Conservation (phyloP, 2,888 invertebrate genomes). For the Andrena praecox region DNA sequence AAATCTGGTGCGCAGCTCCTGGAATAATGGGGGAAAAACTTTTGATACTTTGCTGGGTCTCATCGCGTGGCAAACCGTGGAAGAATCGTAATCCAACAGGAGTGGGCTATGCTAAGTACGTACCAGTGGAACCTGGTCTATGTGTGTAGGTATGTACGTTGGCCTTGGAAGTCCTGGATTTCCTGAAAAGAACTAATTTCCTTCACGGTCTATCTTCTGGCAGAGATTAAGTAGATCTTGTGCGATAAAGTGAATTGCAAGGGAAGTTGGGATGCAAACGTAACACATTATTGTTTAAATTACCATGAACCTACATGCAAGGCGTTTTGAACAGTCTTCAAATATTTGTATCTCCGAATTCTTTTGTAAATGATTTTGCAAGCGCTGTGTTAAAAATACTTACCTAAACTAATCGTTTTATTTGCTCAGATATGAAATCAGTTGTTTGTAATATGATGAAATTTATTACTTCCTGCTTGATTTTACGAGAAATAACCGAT, state of each 20-base stretch:
- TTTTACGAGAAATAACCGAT: no score
- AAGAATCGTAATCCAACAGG: slow-evolving; percentile 49
- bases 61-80: slow-evolving; percentile 27
- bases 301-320: not conserved
- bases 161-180: slow-evolving; percentile 12
- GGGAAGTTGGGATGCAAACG: not conserved
- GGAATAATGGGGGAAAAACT: slow-evolving; percentile 28
- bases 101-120: slow-evolving; percentile 15
- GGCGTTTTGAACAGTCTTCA: no score
- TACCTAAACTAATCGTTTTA: no score
- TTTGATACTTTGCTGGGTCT: slow-evolving; percentile 17
- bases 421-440: no score
- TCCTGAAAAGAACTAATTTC: slow-evolving; percentile 53
- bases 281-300: not conserved
- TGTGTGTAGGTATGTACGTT: not conserved
- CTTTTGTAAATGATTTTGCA: no score
- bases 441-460: no score
- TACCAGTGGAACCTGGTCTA: not conserved
- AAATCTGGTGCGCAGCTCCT: not conserved
- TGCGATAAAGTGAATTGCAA: not conserved
- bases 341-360: no score
- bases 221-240: not conserved
- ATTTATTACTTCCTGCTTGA: no score
- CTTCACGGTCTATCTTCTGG: slow-evolving; percentile 4
- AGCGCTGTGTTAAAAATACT: no score